These are phyloP conservation scores for Sebastes baramenuke DNA, from an alignment of 2,797 vertebrate species.

Conservation along the genomic window DNA sequence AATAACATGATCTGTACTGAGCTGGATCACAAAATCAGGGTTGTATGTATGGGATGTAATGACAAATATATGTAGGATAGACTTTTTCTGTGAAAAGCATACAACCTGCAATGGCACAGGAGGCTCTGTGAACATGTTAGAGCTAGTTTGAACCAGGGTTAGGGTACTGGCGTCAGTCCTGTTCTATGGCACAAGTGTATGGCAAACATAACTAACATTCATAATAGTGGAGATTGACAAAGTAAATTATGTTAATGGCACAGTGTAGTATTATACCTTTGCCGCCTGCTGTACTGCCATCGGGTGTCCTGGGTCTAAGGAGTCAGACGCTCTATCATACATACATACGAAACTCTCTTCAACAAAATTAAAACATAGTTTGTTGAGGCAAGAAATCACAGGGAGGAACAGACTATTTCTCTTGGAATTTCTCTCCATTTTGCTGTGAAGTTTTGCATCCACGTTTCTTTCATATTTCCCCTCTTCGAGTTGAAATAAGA, in stretches of 20 bases:
- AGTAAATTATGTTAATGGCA: conserved; percentile 64
- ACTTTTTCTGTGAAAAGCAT: conserved; percentile 16
- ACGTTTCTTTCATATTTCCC: conserved; percentile 12
- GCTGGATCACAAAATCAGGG: conserved; percentile 5
- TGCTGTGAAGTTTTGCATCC: conserved; percentile 26
- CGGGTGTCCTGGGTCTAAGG: conserved; percentile 35
- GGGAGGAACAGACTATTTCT: conserved; percentile 24
- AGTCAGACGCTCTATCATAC: conserved; percentile 40
- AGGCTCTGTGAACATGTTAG: conserved; percentile 14
- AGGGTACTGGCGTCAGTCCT: conserved; percentile 33
- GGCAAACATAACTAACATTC: conserved; percentile 71
- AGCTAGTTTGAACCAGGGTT: conserved; percentile 18
- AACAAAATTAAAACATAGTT: conserved; percentile 48
- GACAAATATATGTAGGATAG: background rate
- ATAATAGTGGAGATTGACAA: conserved; percentile 38
- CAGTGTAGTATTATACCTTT: conserved; percentile 39
- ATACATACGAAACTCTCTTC: conserved; percentile 41
- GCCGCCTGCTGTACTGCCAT: conserved; percentile 48
- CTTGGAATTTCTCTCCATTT: conserved; percentile 1
- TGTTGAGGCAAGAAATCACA: conserved; percentile 68
- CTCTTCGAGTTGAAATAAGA: conserved; percentile 7
- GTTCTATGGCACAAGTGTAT: conserved; percentile 62
- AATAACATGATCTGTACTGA: conserved; percentile 42
- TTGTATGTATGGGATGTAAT: background rate
- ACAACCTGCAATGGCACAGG: conserved; percentile 8